phyloP scores from a whole-genome alignment of 1,140 invertebrate species.

The Pollicipes pollicipes region DNA sequence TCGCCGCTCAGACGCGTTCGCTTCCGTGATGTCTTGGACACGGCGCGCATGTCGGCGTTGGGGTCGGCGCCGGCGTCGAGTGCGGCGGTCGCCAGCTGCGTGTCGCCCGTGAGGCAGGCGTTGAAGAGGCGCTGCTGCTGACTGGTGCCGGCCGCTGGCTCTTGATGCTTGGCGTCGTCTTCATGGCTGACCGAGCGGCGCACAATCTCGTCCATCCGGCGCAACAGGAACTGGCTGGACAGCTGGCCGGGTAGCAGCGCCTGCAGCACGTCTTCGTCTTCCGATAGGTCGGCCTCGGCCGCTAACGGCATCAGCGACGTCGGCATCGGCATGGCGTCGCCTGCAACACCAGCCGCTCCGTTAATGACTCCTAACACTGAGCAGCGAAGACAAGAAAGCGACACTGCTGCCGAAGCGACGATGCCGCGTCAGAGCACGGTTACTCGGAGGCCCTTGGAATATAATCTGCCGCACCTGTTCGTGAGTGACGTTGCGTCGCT shows the following conservation, averaged over 20 bases:
- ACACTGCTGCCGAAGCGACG: no score
- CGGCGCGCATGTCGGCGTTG: not conserved
- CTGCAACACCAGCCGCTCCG: no score
- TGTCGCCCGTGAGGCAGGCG: not conserved
- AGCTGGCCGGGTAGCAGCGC: not conserved
- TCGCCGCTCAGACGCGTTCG: not conserved
- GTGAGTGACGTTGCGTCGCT: no score
- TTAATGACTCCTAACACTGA: no score
- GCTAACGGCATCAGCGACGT: no score
- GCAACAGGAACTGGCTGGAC: not conserved
- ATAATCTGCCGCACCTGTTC: no score
- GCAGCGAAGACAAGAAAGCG: no score
- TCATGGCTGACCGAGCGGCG: not conserved
- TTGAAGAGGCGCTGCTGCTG: not conserved
- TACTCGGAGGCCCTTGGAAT: no score
- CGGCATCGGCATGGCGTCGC: no score
- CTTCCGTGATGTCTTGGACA: not conserved
- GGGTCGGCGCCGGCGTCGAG: not conserved
- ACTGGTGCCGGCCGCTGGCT: not conserved
- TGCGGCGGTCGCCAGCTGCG: not conserved
- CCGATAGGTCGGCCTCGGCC: no score
- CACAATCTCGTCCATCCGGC: not conserved
- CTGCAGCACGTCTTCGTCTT: not conserved
- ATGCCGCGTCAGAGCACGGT: no score
- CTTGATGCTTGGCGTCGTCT: no score